Evolutionary conservation across 2,113 vertebrate genomes (phyloP), one percentile per base, ranked within the genome.

Genomic region (Megaceryle maxima): DNA sequence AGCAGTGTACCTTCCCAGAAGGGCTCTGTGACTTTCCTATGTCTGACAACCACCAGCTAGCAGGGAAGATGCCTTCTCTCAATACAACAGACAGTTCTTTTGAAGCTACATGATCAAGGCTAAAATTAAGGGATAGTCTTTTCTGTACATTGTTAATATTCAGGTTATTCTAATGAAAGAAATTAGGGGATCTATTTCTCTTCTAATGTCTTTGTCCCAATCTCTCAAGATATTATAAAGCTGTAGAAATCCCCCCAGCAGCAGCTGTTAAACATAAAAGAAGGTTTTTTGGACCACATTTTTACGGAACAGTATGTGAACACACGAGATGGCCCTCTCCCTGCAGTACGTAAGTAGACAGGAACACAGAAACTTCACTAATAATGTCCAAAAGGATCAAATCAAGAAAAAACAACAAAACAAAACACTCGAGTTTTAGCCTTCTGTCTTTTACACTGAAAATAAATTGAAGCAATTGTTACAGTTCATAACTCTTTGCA

Each of bases 81-180:
- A 44, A 9, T 13, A 56, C 7, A 22, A 63, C 48, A 87, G 13
- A 8, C 55, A 24, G 8, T 22, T 57, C 28, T 91, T 70, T 1
- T 59, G 69, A 10, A 11, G 28, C 56, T 68, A 21, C 26, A 19
- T 17, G 35, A 85, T 33, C 43, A 73, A 79, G 57, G 41, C 25
- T 16, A 51, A 75, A 29, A 75, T 22, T 29, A 72, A 75, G 10
- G 1, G 15, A 60, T 5, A 60, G 2, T 6, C 6, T 78, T 68
- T 70, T 51, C 21, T 29, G 5, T 1, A 26, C 0, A 6, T 20
- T 24, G 14, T 10, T 69, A n/a, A 21, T 12, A 69, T 9, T 10
- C 9, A 46, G 17, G 21, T 86, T 57, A 18, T 72, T 29, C 64
- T 53, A 73, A 68, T 11, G 15, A 51, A 55, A 48, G 39, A 74